phyloP scores from a whole-genome alignment of 1,140 invertebrate genomes.

The Sipha flava region DNA sequence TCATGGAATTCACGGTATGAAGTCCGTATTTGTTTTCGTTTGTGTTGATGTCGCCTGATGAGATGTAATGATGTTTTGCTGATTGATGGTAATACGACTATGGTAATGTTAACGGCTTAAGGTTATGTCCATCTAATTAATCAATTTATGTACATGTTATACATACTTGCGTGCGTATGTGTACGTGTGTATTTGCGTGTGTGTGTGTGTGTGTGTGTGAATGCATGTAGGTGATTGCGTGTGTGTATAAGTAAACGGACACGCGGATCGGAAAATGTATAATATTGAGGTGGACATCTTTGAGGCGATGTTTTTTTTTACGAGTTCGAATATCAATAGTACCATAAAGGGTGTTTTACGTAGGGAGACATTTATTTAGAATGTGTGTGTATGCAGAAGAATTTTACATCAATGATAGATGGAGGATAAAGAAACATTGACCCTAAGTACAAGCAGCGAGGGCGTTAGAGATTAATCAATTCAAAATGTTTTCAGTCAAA shows the following conservation, averaged over 20 bases:
- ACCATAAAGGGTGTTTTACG: not conserved
- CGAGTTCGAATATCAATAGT: not conserved
- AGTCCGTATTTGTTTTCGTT: slow-evolving; percentile 25
- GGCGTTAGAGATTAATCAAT: slow-evolving; percentile 8
- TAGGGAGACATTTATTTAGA: not conserved
- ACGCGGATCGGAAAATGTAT: not conserved
- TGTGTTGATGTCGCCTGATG: slow-evolving; percentile 25
- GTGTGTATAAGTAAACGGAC: not conserved
- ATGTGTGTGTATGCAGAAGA: not conserved
- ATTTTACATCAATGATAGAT: not conserved
- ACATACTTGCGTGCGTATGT: not conserved
- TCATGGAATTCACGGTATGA: slow-evolving; percentile 13
- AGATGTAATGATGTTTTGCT: slow-evolving; percentile 1
- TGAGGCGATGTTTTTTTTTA: not conserved
- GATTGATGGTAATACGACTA: not conserved
- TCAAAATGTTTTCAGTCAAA: not conserved
- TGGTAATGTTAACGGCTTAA: not conserved
- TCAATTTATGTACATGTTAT: not conserved
- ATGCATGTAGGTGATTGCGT: not conserved
- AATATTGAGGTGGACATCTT: not conserved
- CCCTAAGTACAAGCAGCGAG: not conserved
- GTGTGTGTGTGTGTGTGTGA: not conserved
- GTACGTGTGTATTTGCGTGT: no score
- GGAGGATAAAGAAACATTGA: not conserved
- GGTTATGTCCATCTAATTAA: slow-evolving; percentile 15